Evolutionary conservation across 2,888 invertebrate genomes (phyloP), one percentile per base, ranked within the genome.

Genomic region (Kuschelorhynchus macadamiae): DNA sequence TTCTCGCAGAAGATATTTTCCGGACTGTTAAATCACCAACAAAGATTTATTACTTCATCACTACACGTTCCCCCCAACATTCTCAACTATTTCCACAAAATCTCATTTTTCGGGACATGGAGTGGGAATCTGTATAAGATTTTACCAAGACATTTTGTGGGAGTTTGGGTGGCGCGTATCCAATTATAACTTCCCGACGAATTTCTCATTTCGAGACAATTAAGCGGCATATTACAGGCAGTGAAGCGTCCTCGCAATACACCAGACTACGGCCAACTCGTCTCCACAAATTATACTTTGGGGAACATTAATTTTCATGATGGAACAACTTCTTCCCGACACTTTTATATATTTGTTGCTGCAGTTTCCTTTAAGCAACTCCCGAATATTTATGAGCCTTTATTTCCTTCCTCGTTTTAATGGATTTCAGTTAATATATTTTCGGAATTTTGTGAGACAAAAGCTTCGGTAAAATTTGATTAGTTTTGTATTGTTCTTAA

Each of bases 161-260:
- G 74, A 71, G 72, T 70, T 56, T 71, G 77, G 76, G 76, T 75
- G 77, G 77, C 81, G 82, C 83, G 83, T 83, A 85, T 85, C 85
- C 85, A 85, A 85, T 85, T 85, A 85, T 85, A 85, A 85, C 84
- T 85, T 85, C 83, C 82, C 84, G 84, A 83, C 85, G 85, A 85
- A 85, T 85, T 85, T 85, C 85, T 85, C 85, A 85, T 85, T 85
- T 85, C 84, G 83, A 83, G 84, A 85, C 85, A 85, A 85, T 85
- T 85, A 85, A 85, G 84, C 83, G 84, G 84, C 85, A 85, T 85
- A 85, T 85, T 85, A 85, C 84, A 85, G 83, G 81, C 83, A 80
- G 79, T 80, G 81, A 77, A 83, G 83, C 84, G 82, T 81, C 81
- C 77, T 79, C 77, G 81, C 81, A 81, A 81, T 82, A 81, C 81